Evolutionary conservation across 1,140 invertebrate genomes (phyloP), one percentile per base, ranked within the genome.

Genomic region (Rhagoletis zephyria): DNA sequence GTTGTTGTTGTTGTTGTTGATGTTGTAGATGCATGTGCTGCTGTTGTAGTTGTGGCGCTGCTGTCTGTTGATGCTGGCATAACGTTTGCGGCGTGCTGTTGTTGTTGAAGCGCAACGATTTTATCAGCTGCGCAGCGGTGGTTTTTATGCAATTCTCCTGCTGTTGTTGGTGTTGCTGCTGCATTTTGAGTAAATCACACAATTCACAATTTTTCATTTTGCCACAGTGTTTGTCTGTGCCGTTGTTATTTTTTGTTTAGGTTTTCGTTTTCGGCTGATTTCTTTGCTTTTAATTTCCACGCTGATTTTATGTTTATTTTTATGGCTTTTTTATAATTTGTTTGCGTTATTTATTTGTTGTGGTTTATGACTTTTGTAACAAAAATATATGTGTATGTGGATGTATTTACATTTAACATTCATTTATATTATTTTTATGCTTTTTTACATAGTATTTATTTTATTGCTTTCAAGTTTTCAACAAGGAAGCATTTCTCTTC

Each of bases 51-150:
- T 77, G 59, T 42, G 85, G 87, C 16, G 60, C 70, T 19, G 42
- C 74, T n/a, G 61, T 30, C 40, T 51, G 87, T 67, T 87, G 59
- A 88, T 89, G 89, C 87, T 89, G 89, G 88, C 89, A 89, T 87
- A 88, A 88, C 56, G 67, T 48, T 45, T 60, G 74, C 59, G 67
- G 16, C 30, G 30, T 30, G 30, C 30, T 30, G 30, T 30, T 30
- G 30, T 30, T 30, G 19, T 81, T 81, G 48, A 56, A 16, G 10
- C 65, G 86, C 65, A 67, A 51, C 45, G 63, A 59, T 87, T 60
- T 85, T 85, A 67, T 61, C 19, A 77, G 45, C 74, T 60, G 59
- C 45, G 87, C 16, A 45, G 87, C 70, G 1, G 30, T 61, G 14
- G 87, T 87, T 70, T 77, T 64, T 42, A 77, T 40, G 64, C 70